Conservation (phyloP, 2,888 invertebrate genomes). For the Hypomecis atomaria region DNA sequence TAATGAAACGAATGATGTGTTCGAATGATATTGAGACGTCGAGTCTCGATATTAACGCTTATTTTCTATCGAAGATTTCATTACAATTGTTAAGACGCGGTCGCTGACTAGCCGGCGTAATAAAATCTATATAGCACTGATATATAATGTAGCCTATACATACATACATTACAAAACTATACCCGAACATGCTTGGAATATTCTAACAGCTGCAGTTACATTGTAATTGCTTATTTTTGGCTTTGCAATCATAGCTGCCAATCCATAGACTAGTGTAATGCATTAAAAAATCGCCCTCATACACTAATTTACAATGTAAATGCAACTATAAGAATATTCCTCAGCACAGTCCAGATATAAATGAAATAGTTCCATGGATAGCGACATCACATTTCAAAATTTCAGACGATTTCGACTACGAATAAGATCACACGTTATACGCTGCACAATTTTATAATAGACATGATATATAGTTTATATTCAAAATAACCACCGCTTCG, state of each 20-base stretch:
- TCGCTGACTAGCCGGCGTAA: constrained; percentile 54
- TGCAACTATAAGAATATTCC: no score
- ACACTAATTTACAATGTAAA: no score
- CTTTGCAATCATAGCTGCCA: no score
- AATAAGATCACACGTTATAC: constrained; percentile 30
- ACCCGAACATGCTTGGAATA: no score
- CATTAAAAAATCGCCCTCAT: no score
- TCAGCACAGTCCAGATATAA: background rate
- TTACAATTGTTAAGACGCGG: constrained; percentile 43
- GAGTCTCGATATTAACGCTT: constrained; percentile 43
- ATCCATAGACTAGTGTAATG: no score
- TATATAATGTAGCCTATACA: constrained; percentile 34
- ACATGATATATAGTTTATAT: constrained; percentile 23
- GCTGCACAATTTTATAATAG: constrained; percentile 25
- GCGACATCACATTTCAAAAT: constrained; percentile 9
- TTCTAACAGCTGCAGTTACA: no score
- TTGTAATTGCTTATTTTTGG: no score
- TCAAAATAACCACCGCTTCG: constrained; percentile 32
- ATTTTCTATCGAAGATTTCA: constrained; percentile 37
- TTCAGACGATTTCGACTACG: constrained; percentile 27
- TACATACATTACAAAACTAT: constrained; percentile 26
- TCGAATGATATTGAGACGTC: constrained; percentile 71
- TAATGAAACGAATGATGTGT: constrained; percentile 77
- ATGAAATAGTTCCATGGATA: constrained; percentile 24
- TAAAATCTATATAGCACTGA: constrained; percentile 47